A percentile compares a stretch with the other conserved stretches of the same genome.
Conservation (phyloP, 2,888 invertebrate species). For the Agonopterix arenella region DNA sequence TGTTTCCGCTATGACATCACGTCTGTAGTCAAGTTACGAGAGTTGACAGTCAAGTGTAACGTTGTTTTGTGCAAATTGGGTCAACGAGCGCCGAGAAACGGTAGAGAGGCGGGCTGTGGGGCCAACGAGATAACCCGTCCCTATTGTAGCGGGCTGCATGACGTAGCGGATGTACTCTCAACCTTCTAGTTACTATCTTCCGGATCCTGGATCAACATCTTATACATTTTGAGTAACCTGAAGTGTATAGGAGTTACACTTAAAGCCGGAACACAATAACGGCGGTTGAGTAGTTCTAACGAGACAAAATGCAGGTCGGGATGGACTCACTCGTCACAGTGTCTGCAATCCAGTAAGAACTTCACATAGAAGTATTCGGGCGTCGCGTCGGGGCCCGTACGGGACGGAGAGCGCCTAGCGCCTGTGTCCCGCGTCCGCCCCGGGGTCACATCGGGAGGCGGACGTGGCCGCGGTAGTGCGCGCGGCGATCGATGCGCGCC, state of each 20-base stretch:
- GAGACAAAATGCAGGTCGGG: slow-evolving; percentile 12
- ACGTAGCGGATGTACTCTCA: too few species aligned
- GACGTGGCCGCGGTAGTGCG: slow-evolving; percentile 7
- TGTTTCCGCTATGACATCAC: too few species aligned
- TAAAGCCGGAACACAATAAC: too few species aligned
- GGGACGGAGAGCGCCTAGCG: slow-evolving; percentile 9
- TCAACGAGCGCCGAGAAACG: not conserved
- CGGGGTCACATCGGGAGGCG: slow-evolving; percentile 6
- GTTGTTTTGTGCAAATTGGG: not conserved
- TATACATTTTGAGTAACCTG: too few species aligned
- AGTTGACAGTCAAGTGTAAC: not conserved
- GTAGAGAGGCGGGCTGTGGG: too few species aligned
- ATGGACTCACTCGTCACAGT: slow-evolving; percentile 9
- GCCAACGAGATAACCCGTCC: too few species aligned
- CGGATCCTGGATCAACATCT: too few species aligned
- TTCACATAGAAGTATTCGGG: slow-evolving; percentile 1
- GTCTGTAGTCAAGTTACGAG: too few species aligned
- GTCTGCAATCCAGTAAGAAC: slow-evolving; percentile 2
- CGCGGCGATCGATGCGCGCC: slow-evolving; percentile 13
- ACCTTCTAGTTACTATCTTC: too few species aligned
- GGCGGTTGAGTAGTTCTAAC: not conserved
- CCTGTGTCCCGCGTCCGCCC: slow-evolving; percentile 7
- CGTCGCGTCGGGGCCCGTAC: not conserved
- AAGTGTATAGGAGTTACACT: too few species aligned
- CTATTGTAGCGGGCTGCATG: too few species aligned